Conservation (phyloP, 2,888 invertebrate species). For the Nematopogon swammerdamellus region DNA sequence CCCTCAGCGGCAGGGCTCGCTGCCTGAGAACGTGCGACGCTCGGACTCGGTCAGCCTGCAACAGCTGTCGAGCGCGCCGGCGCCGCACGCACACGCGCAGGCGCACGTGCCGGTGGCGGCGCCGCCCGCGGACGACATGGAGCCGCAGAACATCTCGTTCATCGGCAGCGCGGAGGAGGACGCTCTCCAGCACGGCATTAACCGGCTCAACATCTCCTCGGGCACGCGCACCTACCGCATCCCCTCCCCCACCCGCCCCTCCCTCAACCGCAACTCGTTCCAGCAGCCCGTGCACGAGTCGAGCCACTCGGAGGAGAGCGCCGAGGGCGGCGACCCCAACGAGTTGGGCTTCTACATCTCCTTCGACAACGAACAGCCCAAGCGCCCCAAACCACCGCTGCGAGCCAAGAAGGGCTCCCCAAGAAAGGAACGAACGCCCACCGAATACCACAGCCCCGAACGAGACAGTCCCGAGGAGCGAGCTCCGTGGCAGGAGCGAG, state of each 20-base stretch:
- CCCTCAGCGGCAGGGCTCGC: slow-evolving; percentile 57
- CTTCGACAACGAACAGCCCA: slow-evolving; percentile 85
- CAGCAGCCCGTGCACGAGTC: slow-evolving; percentile 45
- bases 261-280: slow-evolving; percentile 68
- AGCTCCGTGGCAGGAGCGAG: slow-evolving; percentile 4
- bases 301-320: slow-evolving; percentile 23
- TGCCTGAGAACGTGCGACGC: slow-evolving; percentile 24
- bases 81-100: slow-evolving; percentile 27
- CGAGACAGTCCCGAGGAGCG: slow-evolving; percentile 12
- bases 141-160: slow-evolving; percentile 90
- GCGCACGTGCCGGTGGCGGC: slow-evolving; percentile 59
- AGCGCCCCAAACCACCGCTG: slow-evolving; percentile 84
- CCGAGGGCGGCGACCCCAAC: slow-evolving; percentile 44
- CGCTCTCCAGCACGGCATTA: slow-evolving; percentile 62
- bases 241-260: slow-evolving; percentile 81
- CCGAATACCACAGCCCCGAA: slow-evolving; percentile 29
- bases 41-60: slow-evolving; percentile 47
- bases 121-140: slow-evolving; percentile 81
- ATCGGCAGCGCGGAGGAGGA: slow-evolving; percentile 70
- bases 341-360: slow-evolving; percentile 93
- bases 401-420: slow-evolving; percentile 73
- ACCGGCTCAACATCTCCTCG: slow-evolving; percentile 79
- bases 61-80: slow-evolving; percentile 27
- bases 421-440: slow-evolving; percentile 60
- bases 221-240: slow-evolving; percentile 87